Conservation (phyloP, 2,888 invertebrate species). For the Ornithoptera alexandrae region DNA sequence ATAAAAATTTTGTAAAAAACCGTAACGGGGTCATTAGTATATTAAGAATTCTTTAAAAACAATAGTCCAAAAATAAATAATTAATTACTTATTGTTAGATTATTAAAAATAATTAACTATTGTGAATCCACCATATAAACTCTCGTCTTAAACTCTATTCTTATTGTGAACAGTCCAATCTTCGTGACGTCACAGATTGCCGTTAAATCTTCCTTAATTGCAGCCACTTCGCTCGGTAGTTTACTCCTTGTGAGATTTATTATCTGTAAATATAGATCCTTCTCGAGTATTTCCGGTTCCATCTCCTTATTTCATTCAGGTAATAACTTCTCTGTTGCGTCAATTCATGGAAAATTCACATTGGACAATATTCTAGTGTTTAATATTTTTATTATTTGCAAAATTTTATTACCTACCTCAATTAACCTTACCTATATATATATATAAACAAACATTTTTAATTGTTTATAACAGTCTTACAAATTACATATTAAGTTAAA, state of each 20-base stretch:
- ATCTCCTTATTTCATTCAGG: not conserved
- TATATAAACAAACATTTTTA: too few species aligned
- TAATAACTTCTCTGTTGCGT: not conserved
- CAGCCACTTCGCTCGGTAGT: conserved; percentile 14
- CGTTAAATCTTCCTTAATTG: conserved; percentile 8
- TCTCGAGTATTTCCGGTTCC: not conserved
- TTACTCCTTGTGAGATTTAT: conserved; percentile 11
- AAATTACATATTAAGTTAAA: too few species aligned
- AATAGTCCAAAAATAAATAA: not conserved
- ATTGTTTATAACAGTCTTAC: too few species aligned
- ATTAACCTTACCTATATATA: too few species aligned
- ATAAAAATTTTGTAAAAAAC: too few species aligned
- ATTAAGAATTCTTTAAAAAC: too few species aligned
- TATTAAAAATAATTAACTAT: not conserved
- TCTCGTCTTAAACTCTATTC: not conserved
- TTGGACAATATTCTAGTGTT: not conserved
- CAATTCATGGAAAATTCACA: not conserved
- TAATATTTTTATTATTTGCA: too few species aligned
- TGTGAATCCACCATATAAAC: not conserved
- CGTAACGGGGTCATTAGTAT: too few species aligned
- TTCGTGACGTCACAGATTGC: conserved; percentile 7
- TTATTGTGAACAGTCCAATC: conserved; percentile 1
- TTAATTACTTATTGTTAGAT: not conserved
- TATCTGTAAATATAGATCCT: conserved; percentile 1
- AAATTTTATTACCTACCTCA: too few species aligned